Conservation (phyloP, 2,888 invertebrate genomes). For the Parascotia fuliginaria region DNA sequence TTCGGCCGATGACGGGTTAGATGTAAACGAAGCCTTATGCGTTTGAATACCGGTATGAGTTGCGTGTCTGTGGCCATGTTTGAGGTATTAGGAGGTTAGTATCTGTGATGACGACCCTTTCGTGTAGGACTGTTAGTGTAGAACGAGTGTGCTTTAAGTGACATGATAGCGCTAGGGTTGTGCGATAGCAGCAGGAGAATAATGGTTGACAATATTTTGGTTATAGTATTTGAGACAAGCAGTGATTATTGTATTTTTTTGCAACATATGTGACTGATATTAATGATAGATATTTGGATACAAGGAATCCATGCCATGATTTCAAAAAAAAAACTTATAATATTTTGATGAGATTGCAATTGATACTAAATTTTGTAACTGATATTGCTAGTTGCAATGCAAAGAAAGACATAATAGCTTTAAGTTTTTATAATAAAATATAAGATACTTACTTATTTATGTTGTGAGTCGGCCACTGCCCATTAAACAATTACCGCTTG, state of each 20-base stretch:
- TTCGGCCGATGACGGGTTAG: no score
- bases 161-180: conserved; percentile 51
- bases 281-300: no score
- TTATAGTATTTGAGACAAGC: conserved; percentile 28
- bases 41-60: no score
- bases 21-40: no score
- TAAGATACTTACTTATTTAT: no score
- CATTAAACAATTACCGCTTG: background rate
- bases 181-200: conserved; percentile 77
- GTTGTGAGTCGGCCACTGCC: background rate
- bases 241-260: background rate
- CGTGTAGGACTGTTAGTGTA: conserved; percentile 22
- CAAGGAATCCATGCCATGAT: no score
- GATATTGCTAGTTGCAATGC: background rate
- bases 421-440: background rate
- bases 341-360: no score
- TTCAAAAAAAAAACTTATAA: no score
- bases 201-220: conserved; percentile 75
- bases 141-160: conserved; percentile 37
- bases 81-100: no score
- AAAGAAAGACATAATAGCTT: background rate
- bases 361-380: no score
- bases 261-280: no score
- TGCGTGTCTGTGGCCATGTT: no score
- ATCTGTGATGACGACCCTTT: conserved; percentile 29